phyloP scores from a whole-genome alignment of 2,797 vertebrate genomes.

The Scyliorhinus canicula region DNA sequence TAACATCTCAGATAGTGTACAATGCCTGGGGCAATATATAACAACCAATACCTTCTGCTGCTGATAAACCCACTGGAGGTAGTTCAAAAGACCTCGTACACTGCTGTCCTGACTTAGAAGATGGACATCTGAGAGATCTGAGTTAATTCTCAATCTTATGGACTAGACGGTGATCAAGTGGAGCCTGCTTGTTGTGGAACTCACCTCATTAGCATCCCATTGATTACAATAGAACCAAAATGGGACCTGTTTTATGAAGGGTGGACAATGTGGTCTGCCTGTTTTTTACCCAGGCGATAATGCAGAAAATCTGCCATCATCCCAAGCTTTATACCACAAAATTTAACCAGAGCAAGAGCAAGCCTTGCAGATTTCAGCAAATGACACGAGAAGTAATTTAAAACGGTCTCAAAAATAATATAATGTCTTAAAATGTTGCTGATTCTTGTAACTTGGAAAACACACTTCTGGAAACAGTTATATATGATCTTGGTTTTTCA shows the following conservation, averaged over 20 bases:
- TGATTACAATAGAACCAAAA: neutral
- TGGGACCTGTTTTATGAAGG: neutral
- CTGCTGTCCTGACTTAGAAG: neutral
- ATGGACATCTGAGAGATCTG: neutral
- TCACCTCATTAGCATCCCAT: neutral
- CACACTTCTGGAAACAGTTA: neutral
- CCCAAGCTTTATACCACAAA: neutral
- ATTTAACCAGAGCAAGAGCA: neutral
- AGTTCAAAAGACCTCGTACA: neutral
- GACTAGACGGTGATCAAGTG: neutral
- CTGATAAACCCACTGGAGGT: neutral
- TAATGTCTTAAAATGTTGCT: neutral
- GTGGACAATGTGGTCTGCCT: neutral
- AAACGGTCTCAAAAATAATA: neutral
- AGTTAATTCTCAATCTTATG: neutral
- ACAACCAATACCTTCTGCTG: neutral
- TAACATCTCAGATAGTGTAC: neutral
- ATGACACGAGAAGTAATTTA: neutral
- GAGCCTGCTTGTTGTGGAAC: neutral
- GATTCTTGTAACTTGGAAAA: neutral
- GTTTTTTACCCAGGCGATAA: neutral
- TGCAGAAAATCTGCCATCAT: neutral
- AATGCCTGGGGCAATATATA: neutral
- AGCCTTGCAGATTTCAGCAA: neutral
- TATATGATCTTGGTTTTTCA: neutral